Conservation (phyloP, 2,797 vertebrate genomes). For the Oreortyx pictus region DNA sequence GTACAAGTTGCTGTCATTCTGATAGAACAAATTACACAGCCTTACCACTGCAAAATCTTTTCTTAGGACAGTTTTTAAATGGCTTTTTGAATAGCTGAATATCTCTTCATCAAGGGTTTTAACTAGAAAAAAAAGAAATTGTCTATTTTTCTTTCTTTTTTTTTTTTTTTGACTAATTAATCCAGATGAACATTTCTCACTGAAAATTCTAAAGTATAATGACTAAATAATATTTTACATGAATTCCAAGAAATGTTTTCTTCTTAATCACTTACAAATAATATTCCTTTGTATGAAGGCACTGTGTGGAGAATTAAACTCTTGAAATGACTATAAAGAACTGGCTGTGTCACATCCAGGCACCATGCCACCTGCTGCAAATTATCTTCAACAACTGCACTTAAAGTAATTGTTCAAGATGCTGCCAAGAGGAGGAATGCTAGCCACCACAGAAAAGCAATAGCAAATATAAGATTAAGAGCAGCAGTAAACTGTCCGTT, state of each 20-base stretch:
- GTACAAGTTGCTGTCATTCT: neutral
- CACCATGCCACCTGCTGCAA: constrained; percentile 35
- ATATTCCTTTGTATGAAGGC: neutral
- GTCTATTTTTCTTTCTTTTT: neutral
- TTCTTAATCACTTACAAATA: neutral
- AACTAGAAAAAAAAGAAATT: neutral
- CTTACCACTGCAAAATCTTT: neutral
- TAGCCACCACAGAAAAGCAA: neutral
- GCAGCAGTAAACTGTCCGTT: constrained; percentile 4
- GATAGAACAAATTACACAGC: neutral
- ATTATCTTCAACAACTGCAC: neutral
- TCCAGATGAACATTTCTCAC: neutral
- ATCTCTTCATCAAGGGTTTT: neutral
- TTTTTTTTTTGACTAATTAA: neutral
- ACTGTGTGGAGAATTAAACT: neutral
- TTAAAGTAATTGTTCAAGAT: constrained; percentile 51
- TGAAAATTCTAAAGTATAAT: neutral
- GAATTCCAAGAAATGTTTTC: neutral
- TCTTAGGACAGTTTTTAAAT: neutral
- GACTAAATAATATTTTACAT: neutral
- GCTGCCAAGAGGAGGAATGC: constrained; percentile 44
- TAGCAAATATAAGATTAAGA: constrained; percentile 13
- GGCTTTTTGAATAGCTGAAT: neutral
- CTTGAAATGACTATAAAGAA: constrained; percentile 17
- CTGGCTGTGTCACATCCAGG: constrained; percentile 5